These are phyloP conservation scores for Limnephilus marmoratus DNA, from an alignment of 2,888 invertebrate genomes.

Conservation along the genomic window DNA sequence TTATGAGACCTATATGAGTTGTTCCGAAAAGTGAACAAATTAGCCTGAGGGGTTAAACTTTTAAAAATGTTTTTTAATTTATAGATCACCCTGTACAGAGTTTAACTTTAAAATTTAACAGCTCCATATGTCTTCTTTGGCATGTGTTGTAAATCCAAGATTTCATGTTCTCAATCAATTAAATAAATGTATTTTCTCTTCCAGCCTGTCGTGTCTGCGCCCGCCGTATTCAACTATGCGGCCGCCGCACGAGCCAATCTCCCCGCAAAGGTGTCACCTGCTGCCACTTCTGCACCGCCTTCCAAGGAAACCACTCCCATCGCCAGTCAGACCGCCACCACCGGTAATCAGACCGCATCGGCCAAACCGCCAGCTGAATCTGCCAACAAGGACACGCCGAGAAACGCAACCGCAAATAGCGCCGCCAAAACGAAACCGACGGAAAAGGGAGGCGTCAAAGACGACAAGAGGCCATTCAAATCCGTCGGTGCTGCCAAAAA, in stretches of 20 bases:
- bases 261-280: slow-evolving; percentile 52
- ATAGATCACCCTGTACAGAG: no score
- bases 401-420: not conserved
- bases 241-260: slow-evolving; percentile 64
- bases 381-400: not conserved
- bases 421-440: slow-evolving; percentile 22
- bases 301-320: slow-evolving; percentile 5
- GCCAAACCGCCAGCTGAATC: not conserved
- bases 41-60: no score
- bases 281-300: slow-evolving; percentile 31
- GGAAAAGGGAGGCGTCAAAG: slow-evolving; percentile 15
- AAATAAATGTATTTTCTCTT: not conserved
- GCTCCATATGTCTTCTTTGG: not conserved
- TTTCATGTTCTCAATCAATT: not conserved
- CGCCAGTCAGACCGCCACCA: not conserved
- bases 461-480: slow-evolving; percentile 31
- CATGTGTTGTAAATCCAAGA: not conserved
- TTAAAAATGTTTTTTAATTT: no score
- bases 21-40: no score
- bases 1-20: no score
- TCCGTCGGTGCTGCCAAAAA: slow-evolving; percentile 25
- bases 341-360: not conserved
- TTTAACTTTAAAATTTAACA: no score
- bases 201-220: slow-evolving; percentile 42
- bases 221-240: slow-evolving; percentile 64